Base-by-base conservation (phyloP, 2,797 vertebrate species). In the Anguilla pacifica region DNA sequence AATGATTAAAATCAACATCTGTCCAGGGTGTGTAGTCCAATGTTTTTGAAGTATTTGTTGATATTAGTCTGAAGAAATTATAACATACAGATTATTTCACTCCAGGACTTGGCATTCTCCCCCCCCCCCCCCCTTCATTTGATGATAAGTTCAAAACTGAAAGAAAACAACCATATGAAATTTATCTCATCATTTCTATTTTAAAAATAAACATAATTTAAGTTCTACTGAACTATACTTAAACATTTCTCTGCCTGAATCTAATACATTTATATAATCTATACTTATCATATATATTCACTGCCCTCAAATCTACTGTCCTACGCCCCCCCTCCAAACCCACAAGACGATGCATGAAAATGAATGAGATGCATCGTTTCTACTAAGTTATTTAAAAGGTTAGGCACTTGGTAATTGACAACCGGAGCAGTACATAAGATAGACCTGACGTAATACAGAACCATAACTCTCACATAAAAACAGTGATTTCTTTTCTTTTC, bases 321-420 rank as follows among this genome's bases (percentile, higher is more conserved):
- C 90, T 31, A 31, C 35, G 4, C 28, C 25, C 67, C 67, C 55
- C 91, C 88, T 1, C 19, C 67, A 67, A 86, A 86, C n/a, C 35
- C 74, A 6, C 28, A 17, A 39, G 91, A 90, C 64, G 91, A 90
- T 91, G 90, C 88, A 74, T 86, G 28, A 0, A 88, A 93, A 81
- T 81, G 89, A 88, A 83, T 91, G 91, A 91, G 94, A 92, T 95
- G 95, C 94, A 94, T 96, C 93, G 3, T 94, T 90, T 86, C 94
- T 90, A 88, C 88, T 39, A 94, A 95, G 94, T 96, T 94, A 95
- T 96, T 95, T 93, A 90, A 91, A 96, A 96, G 96, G 96, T 94
- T 96, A 99, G 98, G 98, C 98, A 99, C 98, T 99, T 98, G 95
- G 96, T 97, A 95, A 94, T 96, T 94, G 96, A 96, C 96, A 96